A percentile compares a stretch with the other conserved stretches of the same genome.
Evolutionary conservation across 2,888 invertebrate genomes (phyloP).

Genomic region (Spodoptera picta): DNA sequence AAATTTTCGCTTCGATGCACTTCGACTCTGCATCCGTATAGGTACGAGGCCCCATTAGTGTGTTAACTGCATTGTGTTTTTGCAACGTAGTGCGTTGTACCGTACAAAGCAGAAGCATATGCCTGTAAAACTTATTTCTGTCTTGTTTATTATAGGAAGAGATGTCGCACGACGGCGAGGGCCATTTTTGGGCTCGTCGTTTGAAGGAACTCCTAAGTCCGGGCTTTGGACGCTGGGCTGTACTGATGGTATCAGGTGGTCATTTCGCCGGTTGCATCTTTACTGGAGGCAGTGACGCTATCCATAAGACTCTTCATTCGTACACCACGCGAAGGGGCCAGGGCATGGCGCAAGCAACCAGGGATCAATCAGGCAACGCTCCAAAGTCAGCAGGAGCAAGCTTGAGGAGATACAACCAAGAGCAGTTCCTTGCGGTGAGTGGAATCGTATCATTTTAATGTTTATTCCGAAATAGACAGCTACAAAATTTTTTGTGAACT

Average conservation of each 20-base stretch:
- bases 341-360: constrained; percentile 92
- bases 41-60: too few species aligned
- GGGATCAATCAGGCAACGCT: constrained; percentile 90
- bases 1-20: too few species aligned
- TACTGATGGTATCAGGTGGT: constrained; percentile 95
- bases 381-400: constrained; percentile 95
- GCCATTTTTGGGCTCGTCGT: constrained; percentile 78
- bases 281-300: constrained; percentile 80
- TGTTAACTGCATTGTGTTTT: too few species aligned
- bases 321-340: constrained; percentile 95
- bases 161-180: constrained; percentile 82
- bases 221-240: constrained; percentile 90
- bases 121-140: not conserved
- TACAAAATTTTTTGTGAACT: too few species aligned
- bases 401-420: constrained; percentile 94
- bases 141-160: constrained; percentile 78
- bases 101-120: too few species aligned
- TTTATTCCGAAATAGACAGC: too few species aligned
- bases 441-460: too few species aligned
- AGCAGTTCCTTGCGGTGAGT: constrained; percentile 91
- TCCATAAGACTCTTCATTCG: constrained; percentile 95
- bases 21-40: too few species aligned
- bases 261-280: constrained; percentile 83
- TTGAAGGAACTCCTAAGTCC: constrained; percentile 74
- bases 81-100: too few species aligned